phyloP scores from a whole-genome alignment of 2,113 vertebrate species.

The Prunella himalayana region DNA sequence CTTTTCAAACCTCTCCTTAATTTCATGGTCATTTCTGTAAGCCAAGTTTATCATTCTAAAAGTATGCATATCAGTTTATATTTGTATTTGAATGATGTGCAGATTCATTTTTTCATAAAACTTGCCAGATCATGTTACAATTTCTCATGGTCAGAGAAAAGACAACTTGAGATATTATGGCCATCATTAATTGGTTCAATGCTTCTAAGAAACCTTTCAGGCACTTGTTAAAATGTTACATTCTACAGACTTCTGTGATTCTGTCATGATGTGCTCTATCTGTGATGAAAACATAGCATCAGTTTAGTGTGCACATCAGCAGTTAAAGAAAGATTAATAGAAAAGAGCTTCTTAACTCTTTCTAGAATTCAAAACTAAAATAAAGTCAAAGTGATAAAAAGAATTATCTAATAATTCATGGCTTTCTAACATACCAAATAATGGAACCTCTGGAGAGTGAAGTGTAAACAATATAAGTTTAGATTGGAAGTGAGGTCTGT shows the following conservation, averaged over 20 bases:
- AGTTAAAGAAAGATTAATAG: too few species aligned
- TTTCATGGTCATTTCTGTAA: not conserved
- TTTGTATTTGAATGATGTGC: not conserved
- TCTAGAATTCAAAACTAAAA: too few species aligned
- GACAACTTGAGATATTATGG: not conserved
- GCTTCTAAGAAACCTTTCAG: not conserved
- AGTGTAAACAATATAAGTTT: not conserved
- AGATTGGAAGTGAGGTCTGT: not conserved
- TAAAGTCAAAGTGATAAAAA: not conserved
- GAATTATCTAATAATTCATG: not conserved
- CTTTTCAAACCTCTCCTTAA: not conserved
- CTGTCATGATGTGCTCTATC: not conserved
- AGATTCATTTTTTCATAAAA: not conserved
- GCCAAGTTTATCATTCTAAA: not conserved
- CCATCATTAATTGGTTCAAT: not conserved
- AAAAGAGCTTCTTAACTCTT: too few species aligned
- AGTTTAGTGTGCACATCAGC: not conserved
- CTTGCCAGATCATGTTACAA: not conserved
- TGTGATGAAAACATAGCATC: not conserved
- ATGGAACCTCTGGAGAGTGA: not conserved
- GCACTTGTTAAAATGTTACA: not conserved
- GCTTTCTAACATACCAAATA: not conserved
- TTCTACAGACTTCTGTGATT: not conserved
- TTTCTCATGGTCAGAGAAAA: not conserved
- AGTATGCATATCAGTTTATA: not conserved